phyloP scores from a whole-genome alignment of 2,888 invertebrate species.

The Scrobipalpa costella region DNA sequence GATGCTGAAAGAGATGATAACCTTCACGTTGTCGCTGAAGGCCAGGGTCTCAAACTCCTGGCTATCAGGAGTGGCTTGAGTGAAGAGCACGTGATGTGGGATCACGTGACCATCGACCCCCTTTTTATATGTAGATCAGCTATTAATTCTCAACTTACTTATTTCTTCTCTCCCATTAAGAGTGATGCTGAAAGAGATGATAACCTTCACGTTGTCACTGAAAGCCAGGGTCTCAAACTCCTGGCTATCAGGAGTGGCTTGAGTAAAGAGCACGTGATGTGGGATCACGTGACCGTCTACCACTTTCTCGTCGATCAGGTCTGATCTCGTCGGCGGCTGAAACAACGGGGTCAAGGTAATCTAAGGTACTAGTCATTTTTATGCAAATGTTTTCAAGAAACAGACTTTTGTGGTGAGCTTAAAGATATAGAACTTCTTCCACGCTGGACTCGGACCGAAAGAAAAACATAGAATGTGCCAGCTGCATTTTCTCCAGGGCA shows the following conservation, averaged over 20 bases:
- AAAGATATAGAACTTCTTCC: too few species aligned
- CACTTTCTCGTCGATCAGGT: slow-evolving; percentile 90
- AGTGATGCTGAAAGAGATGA: slow-evolving; percentile 88
- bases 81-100: slow-evolving; percentile 92
- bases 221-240: slow-evolving; percentile 91
- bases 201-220: slow-evolving; percentile 91
- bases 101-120: slow-evolving; percentile 96
- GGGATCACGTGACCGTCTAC: slow-evolving; percentile 96
- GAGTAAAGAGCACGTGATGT: slow-evolving; percentile 91
- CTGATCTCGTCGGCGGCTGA: slow-evolving; percentile 85
- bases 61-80: slow-evolving; percentile 88
- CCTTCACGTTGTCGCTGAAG: slow-evolving; percentile 91
- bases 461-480: too few species aligned
- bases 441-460: too few species aligned
- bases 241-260: slow-evolving; percentile 87
- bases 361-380: neutral
- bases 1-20: slow-evolving; percentile 89
- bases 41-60: slow-evolving; percentile 90
- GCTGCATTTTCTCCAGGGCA: too few species aligned
- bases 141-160: slow-evolving; percentile 69
- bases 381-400: too few species aligned
- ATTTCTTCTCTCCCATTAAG: slow-evolving; percentile 84
- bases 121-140: slow-evolving; percentile 70
- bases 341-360: slow-evolving; percentile 35
- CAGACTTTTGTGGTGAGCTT: too few species aligned